A percentile compares a stretch with the other conserved stretches of the same genome.
Conservation (phyloP, 2,888 invertebrate species). For the Macropis europaea region DNA sequence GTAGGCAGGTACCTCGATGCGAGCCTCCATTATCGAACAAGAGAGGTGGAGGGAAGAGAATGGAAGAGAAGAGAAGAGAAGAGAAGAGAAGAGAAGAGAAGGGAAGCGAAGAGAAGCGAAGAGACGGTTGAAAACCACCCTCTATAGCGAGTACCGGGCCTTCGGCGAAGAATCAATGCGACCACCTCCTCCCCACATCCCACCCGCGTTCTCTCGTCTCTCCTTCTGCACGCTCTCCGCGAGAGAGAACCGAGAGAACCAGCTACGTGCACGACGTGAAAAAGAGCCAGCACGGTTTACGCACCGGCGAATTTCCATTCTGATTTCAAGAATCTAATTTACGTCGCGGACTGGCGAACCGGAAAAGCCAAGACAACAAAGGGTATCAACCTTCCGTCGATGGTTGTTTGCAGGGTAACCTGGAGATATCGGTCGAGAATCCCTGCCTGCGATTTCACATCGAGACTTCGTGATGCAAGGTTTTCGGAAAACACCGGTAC, state of each 20-base stretch:
- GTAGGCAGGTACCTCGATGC: slow-evolving; percentile 41
- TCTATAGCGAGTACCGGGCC: slow-evolving; percentile 25
- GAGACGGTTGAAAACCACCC: slow-evolving; percentile 43
- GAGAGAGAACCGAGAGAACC: slow-evolving; percentile 22
- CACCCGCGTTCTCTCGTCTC: not conserved
- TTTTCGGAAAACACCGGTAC: too few species aligned
- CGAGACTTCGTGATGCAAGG: too few species aligned
- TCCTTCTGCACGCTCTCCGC: not conserved
- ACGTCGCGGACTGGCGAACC: slow-evolving; percentile 33
- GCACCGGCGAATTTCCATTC: slow-evolving; percentile 51
- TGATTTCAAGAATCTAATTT: slow-evolving; percentile 55
- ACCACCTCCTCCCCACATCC: slow-evolving; percentile 38
- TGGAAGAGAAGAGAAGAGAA: slow-evolving; percentile 17
- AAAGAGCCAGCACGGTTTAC: slow-evolving; percentile 43
- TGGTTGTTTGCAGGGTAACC: slow-evolving; percentile 14
- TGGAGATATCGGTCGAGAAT: too few species aligned
- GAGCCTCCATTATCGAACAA: slow-evolving; percentile 58
- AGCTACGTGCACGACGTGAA: slow-evolving; percentile 38
- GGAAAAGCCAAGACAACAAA: slow-evolving; percentile 45
- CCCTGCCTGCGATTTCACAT: too few species aligned
- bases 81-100: slow-evolving; percentile 1
- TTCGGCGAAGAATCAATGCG: slow-evolving; percentile 62
- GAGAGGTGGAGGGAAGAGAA: slow-evolving; percentile 9
- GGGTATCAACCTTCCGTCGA: slow-evolving; percentile 21
- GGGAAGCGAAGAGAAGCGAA: slow-evolving; percentile 17